Evolutionary conservation across 2,888 invertebrate genomes (phyloP), one percentile per base, ranked within the genome.

Genomic region (Drosophila quinaria): DNA sequence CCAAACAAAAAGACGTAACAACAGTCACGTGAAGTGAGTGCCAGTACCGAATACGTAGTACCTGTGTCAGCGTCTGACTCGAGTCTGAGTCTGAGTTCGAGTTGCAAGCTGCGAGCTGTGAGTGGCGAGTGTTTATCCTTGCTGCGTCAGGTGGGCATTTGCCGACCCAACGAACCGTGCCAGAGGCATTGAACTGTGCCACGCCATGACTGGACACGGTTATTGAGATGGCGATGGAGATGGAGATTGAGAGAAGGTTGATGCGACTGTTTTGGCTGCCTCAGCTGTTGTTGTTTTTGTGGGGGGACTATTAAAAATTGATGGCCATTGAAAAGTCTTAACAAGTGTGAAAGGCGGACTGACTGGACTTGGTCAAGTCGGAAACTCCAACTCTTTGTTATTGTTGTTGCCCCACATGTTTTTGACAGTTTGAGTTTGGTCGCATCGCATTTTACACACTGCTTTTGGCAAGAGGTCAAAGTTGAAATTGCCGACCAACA

Each of bases 271-370:
- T 29, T 5, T 47, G 25, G 31, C 8, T n/a, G 50, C 41, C 47
- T 62, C 19, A 63, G 54, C 37, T 65, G 64, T 22, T 69, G 58
- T 35, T 51, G 25, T 19, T 73, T 11, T 59, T 25, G 25, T 25
- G 25, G 22, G 33, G 51, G 22, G 49, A 49, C 79, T 68, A 81
- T 80, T 80, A 75, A 82, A 70, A 72, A 89, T 89, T 85, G 82
- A 82, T 87, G 78, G 59, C 80, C 76, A 89, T 81, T 80, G 80
- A 85, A 89, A 89, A 77, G 64, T 72, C 87, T 78, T 84, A 78
- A 77, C 84, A 76, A 89, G 87, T 81, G 79, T 60, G 68, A 70
- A 75, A 59, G 78, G 62, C 69, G 29, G 55, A 44, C 42, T 65
- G 49, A 49, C 39, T 29, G 62, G 49, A 51, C 39, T 29, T 29